Percentiles rank a stretch among this genome's conserved stretches.
Evolutionary conservation across 2,113 vertebrate species (phyloP).

Genomic region (Sisor rabdophorus): DNA sequence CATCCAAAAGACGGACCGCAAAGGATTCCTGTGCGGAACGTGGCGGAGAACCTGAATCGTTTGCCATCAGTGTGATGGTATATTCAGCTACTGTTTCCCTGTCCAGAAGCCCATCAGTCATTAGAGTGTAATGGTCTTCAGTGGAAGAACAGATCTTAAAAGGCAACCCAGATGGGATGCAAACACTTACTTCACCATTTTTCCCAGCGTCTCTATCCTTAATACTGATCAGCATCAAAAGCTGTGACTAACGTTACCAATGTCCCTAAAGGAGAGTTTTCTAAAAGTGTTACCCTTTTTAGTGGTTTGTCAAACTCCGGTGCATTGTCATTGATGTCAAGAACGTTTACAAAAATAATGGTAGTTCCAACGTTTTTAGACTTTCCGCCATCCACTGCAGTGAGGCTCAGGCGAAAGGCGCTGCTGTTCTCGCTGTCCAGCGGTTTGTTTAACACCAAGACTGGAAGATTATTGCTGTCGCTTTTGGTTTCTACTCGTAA

Average conservation of each 20-base stretch:
- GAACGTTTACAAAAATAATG: conserved; percentile 64
- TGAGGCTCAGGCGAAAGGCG: conserved; percentile 65
- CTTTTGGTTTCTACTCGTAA: conserved; percentile 51
- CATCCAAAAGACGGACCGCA: conserved; percentile 67
- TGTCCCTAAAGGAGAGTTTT: conserved; percentile 67
- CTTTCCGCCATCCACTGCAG: conserved; percentile 71
- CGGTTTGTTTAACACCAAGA: conserved; percentile 68
- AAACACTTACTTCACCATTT: conserved; percentile 70
- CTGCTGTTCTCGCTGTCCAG: conserved; percentile 74
- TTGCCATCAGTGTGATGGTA: conserved; percentile 67
- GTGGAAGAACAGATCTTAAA: conserved; percentile 68
- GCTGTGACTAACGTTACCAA: conserved; percentile 71
- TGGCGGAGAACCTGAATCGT: conserved; percentile 71
- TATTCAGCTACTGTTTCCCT: conserved; percentile 55
- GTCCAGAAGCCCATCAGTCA: conserved; percentile 65
- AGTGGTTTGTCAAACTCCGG: conserved; percentile 70
- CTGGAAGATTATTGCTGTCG: conserved; percentile 62
- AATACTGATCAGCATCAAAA: conserved; percentile 71
- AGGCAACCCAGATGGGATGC: conserved; percentile 59
- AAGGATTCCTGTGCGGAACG: conserved; percentile 65
- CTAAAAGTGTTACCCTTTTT: conserved; percentile 69
- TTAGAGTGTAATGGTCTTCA: conserved; percentile 71
- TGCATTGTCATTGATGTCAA: conserved; percentile 80
- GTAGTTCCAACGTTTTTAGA: conserved; percentile 69
- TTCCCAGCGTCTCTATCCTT: conserved; percentile 70